Evolutionary conservation across 2,113 vertebrate species (phyloP).

Genomic region (Nothobranchius kuhntae): DNA sequence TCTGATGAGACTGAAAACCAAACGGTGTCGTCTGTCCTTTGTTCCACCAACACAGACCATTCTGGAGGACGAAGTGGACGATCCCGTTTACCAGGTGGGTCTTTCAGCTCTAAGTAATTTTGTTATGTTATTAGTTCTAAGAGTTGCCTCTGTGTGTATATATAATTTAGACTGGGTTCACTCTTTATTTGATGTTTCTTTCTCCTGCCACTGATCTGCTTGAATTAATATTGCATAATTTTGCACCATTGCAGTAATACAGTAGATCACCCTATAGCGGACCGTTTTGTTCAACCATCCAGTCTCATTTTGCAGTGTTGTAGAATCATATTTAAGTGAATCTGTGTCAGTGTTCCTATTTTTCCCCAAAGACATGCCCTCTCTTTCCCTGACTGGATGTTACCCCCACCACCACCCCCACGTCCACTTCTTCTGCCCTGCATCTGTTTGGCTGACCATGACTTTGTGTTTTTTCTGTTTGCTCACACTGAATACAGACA

Average conservation of each 20-base stretch:
- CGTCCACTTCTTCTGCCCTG: conserved; percentile 36
- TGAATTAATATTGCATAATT: conserved; percentile 70
- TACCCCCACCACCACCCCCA: conserved; percentile 11
- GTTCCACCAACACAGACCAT: conserved; percentile 88
- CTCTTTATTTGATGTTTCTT: conserved; percentile 34
- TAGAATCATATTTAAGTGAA: conserved; percentile 75
- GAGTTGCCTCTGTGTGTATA: conserved; percentile 38
- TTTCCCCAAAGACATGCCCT: conserved; percentile 59
- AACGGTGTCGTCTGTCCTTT: conserved; percentile 70
- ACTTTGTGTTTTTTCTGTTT: conserved; percentile 49
- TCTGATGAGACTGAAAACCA: conserved; percentile 56
- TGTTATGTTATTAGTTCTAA: conserved; percentile 7
- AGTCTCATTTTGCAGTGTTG: conserved; percentile 74
- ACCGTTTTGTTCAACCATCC: conserved; percentile 75
- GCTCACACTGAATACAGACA: conserved; percentile 82
- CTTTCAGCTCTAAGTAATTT: conserved; percentile 44
- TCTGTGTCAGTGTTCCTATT: conserved; percentile 73
- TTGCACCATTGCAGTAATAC: conserved; percentile 67
- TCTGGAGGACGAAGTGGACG: conserved; percentile 98
- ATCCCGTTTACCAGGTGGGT: conserved; percentile 99
- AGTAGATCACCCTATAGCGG: conserved; percentile 62
- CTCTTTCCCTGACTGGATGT: conserved; percentile 49
- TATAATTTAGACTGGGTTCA: conserved; percentile 2
- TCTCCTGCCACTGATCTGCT: conserved; percentile 56
- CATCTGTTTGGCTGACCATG: conserved; percentile 70